Percentiles rank a stretch among this genome's conserved stretches.
Conservation (phyloP, 2,797 vertebrate genomes). For the Siniperca obscura region DNA sequence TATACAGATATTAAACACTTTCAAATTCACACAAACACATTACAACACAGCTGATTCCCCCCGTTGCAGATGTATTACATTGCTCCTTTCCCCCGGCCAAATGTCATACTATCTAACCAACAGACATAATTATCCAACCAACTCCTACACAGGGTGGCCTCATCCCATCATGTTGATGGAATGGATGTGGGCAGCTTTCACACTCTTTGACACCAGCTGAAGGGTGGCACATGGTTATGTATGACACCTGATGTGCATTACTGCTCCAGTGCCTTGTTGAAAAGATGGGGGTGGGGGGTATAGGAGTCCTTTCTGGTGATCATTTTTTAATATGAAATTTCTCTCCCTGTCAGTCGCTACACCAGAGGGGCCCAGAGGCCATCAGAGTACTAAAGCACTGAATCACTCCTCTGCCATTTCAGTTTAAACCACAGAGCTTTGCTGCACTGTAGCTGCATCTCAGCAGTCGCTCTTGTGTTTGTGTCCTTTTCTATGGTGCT, state of each 20-base stretch:
- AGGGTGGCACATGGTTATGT: neutral
- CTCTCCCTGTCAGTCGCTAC: neutral
- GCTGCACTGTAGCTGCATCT: neutral
- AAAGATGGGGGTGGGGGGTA: neutral
- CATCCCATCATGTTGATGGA: neutral
- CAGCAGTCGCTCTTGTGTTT: neutral
- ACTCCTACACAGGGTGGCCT: neutral
- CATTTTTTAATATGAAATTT: neutral
- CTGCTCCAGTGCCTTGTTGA: neutral
- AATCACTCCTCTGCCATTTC: neutral
- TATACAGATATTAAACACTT: neutral
- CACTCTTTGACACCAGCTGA: constrained; percentile 12
- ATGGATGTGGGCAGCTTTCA: constrained; percentile 27
- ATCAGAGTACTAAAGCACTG: neutral
- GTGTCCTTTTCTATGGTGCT: neutral
- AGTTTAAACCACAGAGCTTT: neutral
- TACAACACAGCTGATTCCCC: neutral
- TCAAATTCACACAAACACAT: neutral
- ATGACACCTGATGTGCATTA: constrained; percentile 11
- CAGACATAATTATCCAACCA: constrained; percentile 25
- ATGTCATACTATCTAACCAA: constrained; percentile 4
- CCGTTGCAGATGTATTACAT: neutral
- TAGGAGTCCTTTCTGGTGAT: neutral
- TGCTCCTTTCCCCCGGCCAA: neutral
- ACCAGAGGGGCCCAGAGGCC: neutral